Conservation (phyloP, 2,113 vertebrate genomes). For the Gallinago undulata region DNA sequence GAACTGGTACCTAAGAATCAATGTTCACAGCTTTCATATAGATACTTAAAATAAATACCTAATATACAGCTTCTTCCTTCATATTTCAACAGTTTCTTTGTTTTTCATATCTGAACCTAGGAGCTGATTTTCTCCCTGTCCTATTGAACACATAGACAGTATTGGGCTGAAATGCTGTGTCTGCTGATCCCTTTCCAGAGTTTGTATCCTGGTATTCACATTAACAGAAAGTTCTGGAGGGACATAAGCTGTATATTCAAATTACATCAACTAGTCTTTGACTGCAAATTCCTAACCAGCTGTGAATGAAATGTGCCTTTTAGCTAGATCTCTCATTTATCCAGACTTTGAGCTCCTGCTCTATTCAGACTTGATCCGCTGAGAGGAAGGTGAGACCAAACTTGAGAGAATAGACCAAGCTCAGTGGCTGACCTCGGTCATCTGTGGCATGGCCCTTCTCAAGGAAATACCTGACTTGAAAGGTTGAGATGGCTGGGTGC, state of each 20-base stretch:
- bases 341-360: neutral
- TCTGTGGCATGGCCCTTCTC: slow-evolving; percentile 32
- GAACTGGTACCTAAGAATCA: neutral
- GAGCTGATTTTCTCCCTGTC: neutral
- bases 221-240: neutral
- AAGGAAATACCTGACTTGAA: slow-evolving; percentile 57
- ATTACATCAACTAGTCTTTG: neutral
- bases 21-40: neutral
- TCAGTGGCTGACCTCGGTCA: neutral
- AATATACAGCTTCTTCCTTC: neutral
- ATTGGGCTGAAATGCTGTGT: neutral
- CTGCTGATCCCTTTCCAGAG: neutral
- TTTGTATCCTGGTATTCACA: neutral
- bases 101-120: neutral
- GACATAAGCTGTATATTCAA: neutral
- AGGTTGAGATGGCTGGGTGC: neutral
- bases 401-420: neutral
- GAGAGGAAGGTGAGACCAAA: neutral
- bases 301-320: neutral
- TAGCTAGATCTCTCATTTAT: neutral
- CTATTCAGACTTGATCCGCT: neutral
- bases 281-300: neutral
- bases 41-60: neutral
- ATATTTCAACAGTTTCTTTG: neutral
- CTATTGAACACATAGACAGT: neutral